Percentiles rank a stretch among this genome's conserved stretches.
Evolutionary conservation across 2,113 vertebrate species (phyloP).

Genomic region (human (Homo sapiens)): GRCh38 chr1:114099501-114100000

Average conservation of each 20-base stretch:
- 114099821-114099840: background rate
- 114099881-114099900: background rate
- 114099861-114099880: background rate
- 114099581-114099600: background rate
- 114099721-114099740: constrained; percentile 44
- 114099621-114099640: background rate
- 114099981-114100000: constrained; percentile 28
- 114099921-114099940: background rate
- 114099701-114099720: constrained; percentile 13
- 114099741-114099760: background rate
- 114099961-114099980: background rate
- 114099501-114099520: constrained; percentile 45
- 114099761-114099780: background rate
- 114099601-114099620: background rate
- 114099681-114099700: background rate
- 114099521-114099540: constrained; percentile 19
- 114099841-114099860: background rate
- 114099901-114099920: background rate
- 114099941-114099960: background rate
- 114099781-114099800: background rate
- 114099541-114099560: background rate
- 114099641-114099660: background rate
- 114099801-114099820: background rate
- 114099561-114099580: background rate
- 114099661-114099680: background rate